Evolutionary conservation across 2,113 vertebrate species (phyloP).

Genomic region (Clarias gariepinus): DNA sequence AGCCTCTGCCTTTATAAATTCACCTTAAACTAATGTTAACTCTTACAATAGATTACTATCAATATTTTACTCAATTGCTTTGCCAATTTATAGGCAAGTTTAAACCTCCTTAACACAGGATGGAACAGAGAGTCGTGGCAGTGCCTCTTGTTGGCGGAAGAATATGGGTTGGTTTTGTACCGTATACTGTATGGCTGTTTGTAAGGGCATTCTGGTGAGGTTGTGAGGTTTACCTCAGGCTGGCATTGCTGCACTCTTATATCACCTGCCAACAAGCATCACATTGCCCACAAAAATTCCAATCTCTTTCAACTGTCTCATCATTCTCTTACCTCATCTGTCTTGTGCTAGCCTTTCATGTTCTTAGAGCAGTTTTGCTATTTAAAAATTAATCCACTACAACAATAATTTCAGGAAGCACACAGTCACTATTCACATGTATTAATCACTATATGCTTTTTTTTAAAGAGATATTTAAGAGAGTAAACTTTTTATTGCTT

Average conservation of each 20-base stretch:
- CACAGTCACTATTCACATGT: neutral
- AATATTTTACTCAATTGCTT: neutral
- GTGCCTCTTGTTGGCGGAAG: neutral
- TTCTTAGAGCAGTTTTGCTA: neutral
- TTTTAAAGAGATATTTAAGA: no score
- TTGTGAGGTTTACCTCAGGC: slow-evolving; percentile 30
- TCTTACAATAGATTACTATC: neutral
- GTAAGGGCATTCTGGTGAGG: slow-evolving; percentile 11
- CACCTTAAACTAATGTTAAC: neutral
- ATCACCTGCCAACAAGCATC: slow-evolving; percentile 24
- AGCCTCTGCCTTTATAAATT: neutral
- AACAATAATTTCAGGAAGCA: neutral
- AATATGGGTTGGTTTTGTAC: neutral
- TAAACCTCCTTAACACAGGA: slow-evolving; percentile 3
- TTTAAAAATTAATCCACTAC: neutral
- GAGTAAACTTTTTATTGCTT: no score
- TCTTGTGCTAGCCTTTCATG: neutral
- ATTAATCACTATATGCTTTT: neutral
- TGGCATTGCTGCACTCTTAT: neutral
- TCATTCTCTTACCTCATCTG: neutral
- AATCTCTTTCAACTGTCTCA: neutral
- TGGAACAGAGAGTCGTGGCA: neutral
- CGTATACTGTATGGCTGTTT: slow-evolving; percentile 1
- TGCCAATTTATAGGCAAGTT: slow-evolving; percentile 7
- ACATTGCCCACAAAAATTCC: neutral